These are phyloP conservation scores for Nothocercus julius DNA, from an alignment of 2,113 vertebrate genomes.

Conservation along the genomic window DNA sequence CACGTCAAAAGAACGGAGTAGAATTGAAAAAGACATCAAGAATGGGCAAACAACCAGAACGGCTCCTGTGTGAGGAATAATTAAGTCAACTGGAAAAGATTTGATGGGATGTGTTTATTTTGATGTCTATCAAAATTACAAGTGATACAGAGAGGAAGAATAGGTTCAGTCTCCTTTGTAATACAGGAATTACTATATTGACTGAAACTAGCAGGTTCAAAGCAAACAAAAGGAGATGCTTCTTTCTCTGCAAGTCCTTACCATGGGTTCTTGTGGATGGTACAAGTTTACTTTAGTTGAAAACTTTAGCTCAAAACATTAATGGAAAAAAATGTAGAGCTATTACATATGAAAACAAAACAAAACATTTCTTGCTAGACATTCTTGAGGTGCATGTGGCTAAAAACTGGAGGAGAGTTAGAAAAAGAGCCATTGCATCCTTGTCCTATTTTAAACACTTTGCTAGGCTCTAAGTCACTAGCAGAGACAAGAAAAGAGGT, in stretches of 20 bases:
- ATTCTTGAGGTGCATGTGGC: neutral
- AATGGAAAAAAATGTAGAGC: neutral
- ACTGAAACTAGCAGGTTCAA: neutral
- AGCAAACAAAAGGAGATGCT: neutral
- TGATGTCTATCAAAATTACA: neutral
- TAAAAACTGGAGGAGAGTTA: neutral
- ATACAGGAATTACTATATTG: neutral
- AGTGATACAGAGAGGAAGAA: neutral
- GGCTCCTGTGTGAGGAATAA: neutral
- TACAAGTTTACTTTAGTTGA: neutral
- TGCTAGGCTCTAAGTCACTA: neutral
- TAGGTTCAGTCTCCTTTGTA: neutral
- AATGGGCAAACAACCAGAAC: neutral
- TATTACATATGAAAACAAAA: neutral
- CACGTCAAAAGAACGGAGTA: neutral
- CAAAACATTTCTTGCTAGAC: neutral
- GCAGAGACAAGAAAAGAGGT: neutral
- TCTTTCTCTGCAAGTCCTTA: neutral
- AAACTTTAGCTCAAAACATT: neutral
- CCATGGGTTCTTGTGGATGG: neutral
- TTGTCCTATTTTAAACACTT: neutral
- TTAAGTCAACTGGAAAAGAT: neutral
- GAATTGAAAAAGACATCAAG: neutral
- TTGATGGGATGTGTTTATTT: neutral
- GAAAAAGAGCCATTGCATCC: neutral